phyloP scores from a whole-genome alignment of 2,113 vertebrate species.

The Xiphophorus maculatus region DNA sequence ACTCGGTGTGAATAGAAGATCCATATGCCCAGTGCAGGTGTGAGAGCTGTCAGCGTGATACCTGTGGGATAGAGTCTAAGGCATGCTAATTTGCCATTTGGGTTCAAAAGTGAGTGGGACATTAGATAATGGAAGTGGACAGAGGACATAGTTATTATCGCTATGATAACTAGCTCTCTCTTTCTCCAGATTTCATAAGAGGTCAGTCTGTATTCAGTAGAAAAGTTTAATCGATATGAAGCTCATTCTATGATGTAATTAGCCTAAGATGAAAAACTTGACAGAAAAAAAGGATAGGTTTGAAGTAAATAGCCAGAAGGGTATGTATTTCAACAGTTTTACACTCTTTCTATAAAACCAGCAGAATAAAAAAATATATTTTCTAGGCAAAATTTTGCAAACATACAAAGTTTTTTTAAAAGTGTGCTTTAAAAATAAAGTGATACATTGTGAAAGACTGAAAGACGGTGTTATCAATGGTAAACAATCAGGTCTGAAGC shows the following conservation, averaged over 20 bases:
- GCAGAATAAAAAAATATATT: background rate
- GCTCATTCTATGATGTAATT: constrained; percentile 17
- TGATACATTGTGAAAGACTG: too few relatives aligned
- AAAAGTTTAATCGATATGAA: constrained; percentile 17
- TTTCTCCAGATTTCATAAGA: constrained; percentile 28
- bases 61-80: constrained; percentile 41
- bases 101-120: constrained; percentile 64
- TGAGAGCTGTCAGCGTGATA: constrained; percentile 48
- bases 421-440: too few relatives aligned
- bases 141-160: constrained; percentile 47
- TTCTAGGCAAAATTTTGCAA: too few relatives aligned
- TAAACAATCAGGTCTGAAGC: too few relatives aligned
- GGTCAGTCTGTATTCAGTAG: constrained; percentile 29
- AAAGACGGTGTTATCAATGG: too few relatives aligned
- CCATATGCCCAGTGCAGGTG: constrained; percentile 34
- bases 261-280: background rate
- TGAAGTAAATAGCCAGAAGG: background rate
- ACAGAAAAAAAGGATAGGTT: background rate
- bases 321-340: too few relatives aligned
- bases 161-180: constrained; percentile 46
- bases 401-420: too few relatives aligned
- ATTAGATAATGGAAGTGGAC: constrained; percentile 66
- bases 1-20: constrained; percentile 42
- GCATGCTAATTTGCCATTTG: constrained; percentile 81
- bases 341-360: background rate